Evolutionary conservation across 2,113 vertebrate species (phyloP).

Genomic region (Aegotheles bennettii): DNA sequence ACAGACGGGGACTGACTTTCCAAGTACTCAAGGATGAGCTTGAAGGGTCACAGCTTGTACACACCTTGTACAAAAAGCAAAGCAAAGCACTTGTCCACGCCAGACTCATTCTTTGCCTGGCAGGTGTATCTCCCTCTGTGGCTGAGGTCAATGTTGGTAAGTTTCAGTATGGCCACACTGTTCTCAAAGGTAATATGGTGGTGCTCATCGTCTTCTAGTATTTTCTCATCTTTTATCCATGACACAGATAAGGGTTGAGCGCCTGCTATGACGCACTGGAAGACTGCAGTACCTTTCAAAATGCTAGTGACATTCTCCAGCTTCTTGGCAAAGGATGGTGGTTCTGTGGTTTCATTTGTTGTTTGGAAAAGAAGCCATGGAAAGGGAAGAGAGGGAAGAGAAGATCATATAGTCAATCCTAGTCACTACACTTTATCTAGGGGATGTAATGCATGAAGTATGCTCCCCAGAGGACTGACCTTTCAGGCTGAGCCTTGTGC

Average conservation of each 20-base stretch:
- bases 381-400: conserved; percentile 42
- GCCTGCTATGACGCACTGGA: conserved; percentile 82
- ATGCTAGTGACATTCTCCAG: conserved; percentile 83
- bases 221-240: conserved; percentile 94
- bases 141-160: conserved; percentile 76
- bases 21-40: background rate
- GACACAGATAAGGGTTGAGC: conserved; percentile 86
- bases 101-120: conserved; percentile 93
- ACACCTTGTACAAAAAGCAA: conserved; percentile 92
- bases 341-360: conserved; percentile 74
- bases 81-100: conserved; percentile 87
- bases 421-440: background rate
- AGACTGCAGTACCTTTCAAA: conserved; percentile 82
- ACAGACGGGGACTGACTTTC: background rate
- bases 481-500: conserved; percentile 86
- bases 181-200: conserved; percentile 84
- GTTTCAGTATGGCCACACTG: conserved; percentile 79
- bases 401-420: background rate
- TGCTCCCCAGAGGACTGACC: conserved; percentile 76
- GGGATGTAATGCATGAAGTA: background rate
- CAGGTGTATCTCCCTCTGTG: conserved; percentile 91
- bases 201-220: conserved; percentile 86
- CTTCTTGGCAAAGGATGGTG: conserved; percentile 86
- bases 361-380: background rate
- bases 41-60: conserved; percentile 22